Conservation (phyloP, 1,140 invertebrate genomes). For the Sminthurides bifidus region DNA sequence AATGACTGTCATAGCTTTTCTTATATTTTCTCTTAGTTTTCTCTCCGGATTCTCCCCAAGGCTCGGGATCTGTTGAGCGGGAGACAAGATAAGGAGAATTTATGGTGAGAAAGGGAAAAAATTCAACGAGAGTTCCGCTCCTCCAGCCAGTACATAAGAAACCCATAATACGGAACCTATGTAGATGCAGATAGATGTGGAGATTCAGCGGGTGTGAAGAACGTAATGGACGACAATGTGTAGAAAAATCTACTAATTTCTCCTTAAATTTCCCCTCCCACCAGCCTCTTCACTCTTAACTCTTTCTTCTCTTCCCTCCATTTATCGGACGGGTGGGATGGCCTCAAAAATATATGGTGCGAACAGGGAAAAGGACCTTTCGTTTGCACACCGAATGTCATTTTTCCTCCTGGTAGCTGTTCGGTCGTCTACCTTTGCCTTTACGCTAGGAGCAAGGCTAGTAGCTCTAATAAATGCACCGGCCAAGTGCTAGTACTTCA, state of each 20-base stretch:
- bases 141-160: too few relatives aligned
- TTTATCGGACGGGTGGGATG: too few relatives aligned
- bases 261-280: too few relatives aligned
- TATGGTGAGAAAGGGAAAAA: conserved; percentile 22
- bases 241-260: conserved; percentile 20
- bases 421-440: too few relatives aligned
- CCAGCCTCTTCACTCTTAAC: not conserved
- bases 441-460: too few relatives aligned
- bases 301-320: conserved; percentile 1
- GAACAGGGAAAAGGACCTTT: too few relatives aligned
- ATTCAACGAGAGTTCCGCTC: conserved; percentile 5
- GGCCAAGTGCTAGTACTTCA: too few relatives aligned
- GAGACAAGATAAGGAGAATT: conserved; percentile 28
- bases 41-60: not conserved
- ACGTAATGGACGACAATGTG: not conserved
- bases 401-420: too few relatives aligned
- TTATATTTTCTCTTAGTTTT: not conserved
- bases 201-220: not conserved
- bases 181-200: not conserved
- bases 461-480: too few relatives aligned
- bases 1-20: conserved; percentile 28
- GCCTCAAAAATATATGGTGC: too few relatives aligned
- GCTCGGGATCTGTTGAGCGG: not conserved
- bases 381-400: too few relatives aligned
- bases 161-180: too few relatives aligned